Percentiles rank a stretch among this genome's conserved stretches.
These are phyloP conservation scores for Psittacula cyanocephala DNA, from an alignment of 2,113 vertebrate genomes.

Conservation along the genomic window DNA sequence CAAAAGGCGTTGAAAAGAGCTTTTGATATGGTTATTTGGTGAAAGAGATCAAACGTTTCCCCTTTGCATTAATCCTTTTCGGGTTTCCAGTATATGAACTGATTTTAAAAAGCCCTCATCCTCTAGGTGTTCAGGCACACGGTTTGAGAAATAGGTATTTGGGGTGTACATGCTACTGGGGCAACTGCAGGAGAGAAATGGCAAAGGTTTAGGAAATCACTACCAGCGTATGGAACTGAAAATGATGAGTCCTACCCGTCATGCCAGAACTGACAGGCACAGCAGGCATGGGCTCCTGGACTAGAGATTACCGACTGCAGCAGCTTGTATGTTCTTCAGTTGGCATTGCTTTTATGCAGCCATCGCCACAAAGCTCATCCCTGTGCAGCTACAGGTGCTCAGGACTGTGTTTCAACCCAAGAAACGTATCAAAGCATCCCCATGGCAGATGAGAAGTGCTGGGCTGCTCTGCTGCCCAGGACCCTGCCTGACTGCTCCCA, in stretches of 20 bases:
- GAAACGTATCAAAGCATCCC: rapidly evolving
- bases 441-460: rapidly evolving
- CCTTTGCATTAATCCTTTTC: slow-evolving; percentile 51
- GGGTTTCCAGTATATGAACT: slow-evolving; percentile 33
- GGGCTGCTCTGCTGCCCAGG: background rate
- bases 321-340: rapidly evolving
- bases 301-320: background rate
- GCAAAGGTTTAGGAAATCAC: background rate
- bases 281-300: rapidly evolving
- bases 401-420: background rate
- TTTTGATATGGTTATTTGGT: slow-evolving; percentile 65
- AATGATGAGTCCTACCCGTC: rapidly evolving
- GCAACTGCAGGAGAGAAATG: background rate
- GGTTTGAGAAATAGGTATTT: background rate
- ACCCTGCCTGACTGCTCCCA: rapidly evolving
- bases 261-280: background rate
- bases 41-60: slow-evolving; percentile 56
- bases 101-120: background rate
- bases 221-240: background rate
- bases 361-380: background rate
- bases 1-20: slow-evolving; percentile 53
- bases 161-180: background rate
- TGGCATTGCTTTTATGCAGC: rapidly evolving
- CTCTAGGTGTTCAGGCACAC: slow-evolving; percentile 43
- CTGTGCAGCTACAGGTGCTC: background rate